These are phyloP conservation scores for Autographa pulchrina DNA, from an alignment of 2,888 invertebrate species.

Conservation along the genomic window DNA sequence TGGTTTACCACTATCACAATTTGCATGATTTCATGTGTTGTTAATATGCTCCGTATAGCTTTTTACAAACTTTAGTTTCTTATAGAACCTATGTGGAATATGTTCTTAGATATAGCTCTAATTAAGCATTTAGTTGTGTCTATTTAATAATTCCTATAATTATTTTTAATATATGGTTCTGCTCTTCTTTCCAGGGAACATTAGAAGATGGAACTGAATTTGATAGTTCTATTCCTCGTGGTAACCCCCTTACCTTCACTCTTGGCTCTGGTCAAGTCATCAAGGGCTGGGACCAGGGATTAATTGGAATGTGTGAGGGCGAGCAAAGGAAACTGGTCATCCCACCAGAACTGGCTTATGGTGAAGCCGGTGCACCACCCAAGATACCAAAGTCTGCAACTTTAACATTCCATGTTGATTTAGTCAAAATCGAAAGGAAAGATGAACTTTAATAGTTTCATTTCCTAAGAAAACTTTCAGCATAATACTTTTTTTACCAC, in stretches of 20 bases:
- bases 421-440: constrained; percentile 92
- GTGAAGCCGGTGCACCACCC: constrained; percentile 94
- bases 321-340: constrained; percentile 96
- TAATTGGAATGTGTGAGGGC: constrained; percentile 96
- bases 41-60: neutral
- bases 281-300: constrained; percentile 97
- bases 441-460: constrained; percentile 85
- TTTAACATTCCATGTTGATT: constrained; percentile 94
- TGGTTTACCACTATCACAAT: neutral
- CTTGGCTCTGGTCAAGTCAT: constrained; percentile 96
- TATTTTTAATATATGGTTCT: neutral
- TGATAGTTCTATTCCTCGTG: constrained; percentile 94
- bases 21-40: neutral
- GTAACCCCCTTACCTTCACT: constrained; percentile 94
- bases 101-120: too few relatives aligned
- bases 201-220: constrained; percentile 96
- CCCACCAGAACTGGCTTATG: constrained; percentile 96
- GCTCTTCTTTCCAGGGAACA: constrained; percentile 90
- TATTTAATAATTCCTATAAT: neutral
- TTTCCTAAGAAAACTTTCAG: neutral
- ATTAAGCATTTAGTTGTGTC: too few relatives aligned
- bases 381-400: constrained; percentile 95
- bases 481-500: constrained; percentile 16
- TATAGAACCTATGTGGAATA: neutral
- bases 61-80: neutral